Percentiles rank a stretch among this genome's conserved stretches.
These are phyloP conservation scores for Calameuta idolon DNA, from an alignment of 2,888 invertebrate species.

Conservation along the genomic window DNA sequence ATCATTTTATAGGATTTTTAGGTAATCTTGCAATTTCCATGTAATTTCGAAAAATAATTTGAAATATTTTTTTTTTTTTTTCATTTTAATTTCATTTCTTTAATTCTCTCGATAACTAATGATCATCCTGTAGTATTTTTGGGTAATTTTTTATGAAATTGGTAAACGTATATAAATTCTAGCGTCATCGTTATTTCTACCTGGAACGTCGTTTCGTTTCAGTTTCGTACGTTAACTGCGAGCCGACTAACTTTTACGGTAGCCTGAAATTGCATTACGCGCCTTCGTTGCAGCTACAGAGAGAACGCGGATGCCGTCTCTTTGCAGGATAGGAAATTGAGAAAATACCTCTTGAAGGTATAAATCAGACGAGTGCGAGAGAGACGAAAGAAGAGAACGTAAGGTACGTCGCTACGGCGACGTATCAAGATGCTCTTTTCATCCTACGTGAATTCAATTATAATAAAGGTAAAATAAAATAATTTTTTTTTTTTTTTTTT, in stretches of 20 bases:
- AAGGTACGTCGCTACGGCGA: neutral
- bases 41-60: neutral
- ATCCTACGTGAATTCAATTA: neutral
- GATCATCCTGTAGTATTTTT: neutral
- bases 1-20: neutral
- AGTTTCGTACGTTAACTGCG: neutral
- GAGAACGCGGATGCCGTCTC: neutral
- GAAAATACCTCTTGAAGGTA: neutral
- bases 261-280: neutral
- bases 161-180: neutral
- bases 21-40: neutral
- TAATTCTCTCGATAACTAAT: neutral
- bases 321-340: neutral
- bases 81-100: neutral
- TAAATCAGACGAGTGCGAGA: neutral
- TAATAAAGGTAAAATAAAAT: neutral
- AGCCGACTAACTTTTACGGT: neutral
- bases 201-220: neutral
- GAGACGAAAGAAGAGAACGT: neutral
- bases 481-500: neutral
- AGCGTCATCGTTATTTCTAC: neutral
- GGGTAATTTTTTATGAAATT: too few relatives aligned
- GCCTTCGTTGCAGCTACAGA: neutral
- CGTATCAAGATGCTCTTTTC: neutral
- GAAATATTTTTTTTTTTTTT: neutral